Base-by-base conservation (phyloP, 2,888 invertebrate genomes). In the Aricia artaxerxes region DNA sequence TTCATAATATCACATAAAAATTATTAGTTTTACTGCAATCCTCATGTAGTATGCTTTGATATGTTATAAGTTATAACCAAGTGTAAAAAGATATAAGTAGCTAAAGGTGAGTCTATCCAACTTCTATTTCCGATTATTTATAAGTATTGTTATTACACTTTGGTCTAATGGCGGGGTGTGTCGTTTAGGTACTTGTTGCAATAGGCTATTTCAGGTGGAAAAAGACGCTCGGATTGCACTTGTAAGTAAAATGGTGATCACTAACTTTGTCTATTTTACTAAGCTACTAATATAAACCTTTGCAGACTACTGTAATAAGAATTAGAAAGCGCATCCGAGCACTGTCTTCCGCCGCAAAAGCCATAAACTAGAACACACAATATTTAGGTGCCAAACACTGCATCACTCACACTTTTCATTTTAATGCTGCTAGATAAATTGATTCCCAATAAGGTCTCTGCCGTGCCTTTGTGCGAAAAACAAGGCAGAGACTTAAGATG, bases 1-100 rank as follows among this genome's bases (percentile, higher is more conserved):
- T 78, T 75, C 78, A 78, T 78, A 78, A 78, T 78, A 78, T 78
- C 73, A 73, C 60, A 73, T 72, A 13, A 75, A 75, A 11, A 57
- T 57, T 49, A 44, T 53, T 78, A 73, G 78, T 78, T 78, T 78
- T 60, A 78, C 78, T 73, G 73, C 24, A 44, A 78, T 72, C 78
- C 78, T 78, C 16, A 24, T 73, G 40, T 49, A 9, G 31, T 31
- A 44, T 24, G 49, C 16, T 44, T 64, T 13, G 53, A 78, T 69
- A 78, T 69, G 38, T 49, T 72, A n/a, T 53, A 78, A 6, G 38
- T 49, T 72, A n/a, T 53, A 78, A 6, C 49, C 78, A 73, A 44
- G 78, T 73, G n/a, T 73, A n/a, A 73, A 57, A 73, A 73, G 9
- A 73, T 78, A 38, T 7, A 73, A 73, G n/a, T 7, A 40, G 57